Conservation (phyloP, 2,888 invertebrate genomes). For the Noctua janthe region DNA sequence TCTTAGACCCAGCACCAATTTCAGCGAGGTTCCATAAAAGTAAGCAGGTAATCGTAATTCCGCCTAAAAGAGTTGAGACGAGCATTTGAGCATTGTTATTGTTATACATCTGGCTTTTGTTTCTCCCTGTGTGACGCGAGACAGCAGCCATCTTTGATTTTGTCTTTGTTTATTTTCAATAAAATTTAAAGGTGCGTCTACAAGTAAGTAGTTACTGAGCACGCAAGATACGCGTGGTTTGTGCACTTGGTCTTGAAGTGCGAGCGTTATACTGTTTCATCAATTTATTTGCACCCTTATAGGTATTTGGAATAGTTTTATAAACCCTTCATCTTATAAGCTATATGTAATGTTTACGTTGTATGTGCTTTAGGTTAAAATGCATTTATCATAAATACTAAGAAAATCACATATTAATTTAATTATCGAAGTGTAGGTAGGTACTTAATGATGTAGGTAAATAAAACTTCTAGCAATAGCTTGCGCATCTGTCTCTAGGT, state of each 20-base stretch:
- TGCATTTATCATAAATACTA: neutral
- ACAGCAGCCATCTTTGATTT: constrained; percentile 47
- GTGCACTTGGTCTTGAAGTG: constrained; percentile 1
- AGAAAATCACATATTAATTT: neutral
- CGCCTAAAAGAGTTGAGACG: neutral
- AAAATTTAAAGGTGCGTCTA: constrained; percentile 45
- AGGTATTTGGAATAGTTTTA: neutral
- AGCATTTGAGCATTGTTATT: constrained; percentile 41
- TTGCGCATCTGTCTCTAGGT: constrained; percentile 27
- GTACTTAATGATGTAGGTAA: constrained; percentile 10
- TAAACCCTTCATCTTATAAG: neutral
- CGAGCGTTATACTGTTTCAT: too few relatives aligned
- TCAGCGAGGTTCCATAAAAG: constrained; percentile 4
- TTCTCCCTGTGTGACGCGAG: constrained; percentile 47
- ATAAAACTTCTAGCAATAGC: constrained; percentile 4
- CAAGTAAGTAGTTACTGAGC: constrained; percentile 21
- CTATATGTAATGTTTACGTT: neutral
- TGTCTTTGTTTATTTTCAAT: constrained; percentile 57
- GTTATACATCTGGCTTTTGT: constrained; percentile 31
- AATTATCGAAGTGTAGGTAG: neutral
- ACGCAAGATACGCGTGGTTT: constrained; percentile 8
- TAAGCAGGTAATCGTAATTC: constrained; percentile 21
- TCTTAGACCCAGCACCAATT: neutral
- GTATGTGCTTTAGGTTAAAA: neutral
- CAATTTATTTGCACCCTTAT: neutral